These are phyloP conservation scores for Auanema sp. DNA, from an alignment of 2,888 invertebrate genomes.

Conservation along the genomic window DNA sequence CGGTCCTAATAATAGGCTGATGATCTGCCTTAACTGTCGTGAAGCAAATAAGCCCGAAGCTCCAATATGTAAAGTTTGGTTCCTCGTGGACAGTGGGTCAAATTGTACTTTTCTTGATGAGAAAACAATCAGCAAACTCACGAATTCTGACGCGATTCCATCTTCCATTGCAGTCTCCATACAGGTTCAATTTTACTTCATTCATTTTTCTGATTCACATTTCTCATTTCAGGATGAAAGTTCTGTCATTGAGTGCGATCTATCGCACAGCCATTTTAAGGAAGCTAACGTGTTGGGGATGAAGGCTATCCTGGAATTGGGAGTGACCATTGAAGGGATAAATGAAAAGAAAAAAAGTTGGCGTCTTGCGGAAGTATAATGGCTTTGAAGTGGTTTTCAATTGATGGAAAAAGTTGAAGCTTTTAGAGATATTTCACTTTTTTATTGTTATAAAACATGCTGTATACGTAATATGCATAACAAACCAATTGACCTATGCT, in stretches of 20 bases:
- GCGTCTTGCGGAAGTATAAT: constrained; percentile 13
- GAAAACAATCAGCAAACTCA: constrained; percentile 30
- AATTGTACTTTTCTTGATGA: constrained; percentile 37
- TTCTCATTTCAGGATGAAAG: constrained; percentile 30
- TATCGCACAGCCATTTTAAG: constrained; percentile 37
- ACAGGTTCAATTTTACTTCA: constrained; percentile 36
- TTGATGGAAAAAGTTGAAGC: no score
- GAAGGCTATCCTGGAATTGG: constrained; percentile 14
- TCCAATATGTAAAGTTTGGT: constrained; percentile 38
- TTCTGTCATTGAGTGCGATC: constrained; percentile 35
- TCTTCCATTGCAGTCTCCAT: constrained; percentile 29
- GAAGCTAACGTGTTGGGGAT: constrained; percentile 31
- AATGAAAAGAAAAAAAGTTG: constrained; percentile 13
- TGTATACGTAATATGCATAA: no score
- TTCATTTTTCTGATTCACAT: constrained; percentile 29
- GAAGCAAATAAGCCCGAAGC: constrained; percentile 37
- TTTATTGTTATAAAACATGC: no score
- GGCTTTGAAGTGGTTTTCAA: no score
- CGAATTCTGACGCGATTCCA: constrained; percentile 31
- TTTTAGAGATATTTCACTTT: no score
- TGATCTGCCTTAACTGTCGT: constrained; percentile 35
- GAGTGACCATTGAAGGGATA: constrained; percentile 18
- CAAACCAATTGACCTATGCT: no score
- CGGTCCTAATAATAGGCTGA: constrained; percentile 36
- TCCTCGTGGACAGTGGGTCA: constrained; percentile 30